phyloP scores from a whole-genome alignment of 2,113 vertebrate genomes.

The zebrafish (Danio rerio) region DNA sequence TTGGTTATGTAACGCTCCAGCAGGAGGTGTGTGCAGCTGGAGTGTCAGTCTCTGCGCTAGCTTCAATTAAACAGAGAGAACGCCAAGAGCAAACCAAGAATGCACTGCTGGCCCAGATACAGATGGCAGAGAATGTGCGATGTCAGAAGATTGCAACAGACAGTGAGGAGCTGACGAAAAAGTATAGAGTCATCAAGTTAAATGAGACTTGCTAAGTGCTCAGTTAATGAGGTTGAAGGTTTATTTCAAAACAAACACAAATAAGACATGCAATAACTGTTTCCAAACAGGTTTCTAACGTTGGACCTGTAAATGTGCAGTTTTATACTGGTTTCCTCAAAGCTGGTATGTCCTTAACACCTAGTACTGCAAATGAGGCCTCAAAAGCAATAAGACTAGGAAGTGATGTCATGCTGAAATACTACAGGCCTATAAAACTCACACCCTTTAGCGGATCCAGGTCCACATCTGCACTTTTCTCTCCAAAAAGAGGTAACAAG shows the following conservation, averaged over 20 bases:
- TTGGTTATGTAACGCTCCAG: conserved; percentile 33
- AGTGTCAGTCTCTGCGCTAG: conserved; percentile 4
- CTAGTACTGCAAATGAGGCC: background rate
- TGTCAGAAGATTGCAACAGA: background rate
- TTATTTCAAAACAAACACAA: background rate
- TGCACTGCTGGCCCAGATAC: background rate
- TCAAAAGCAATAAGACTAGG: conserved; percentile 34
- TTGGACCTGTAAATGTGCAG: too few relatives aligned
- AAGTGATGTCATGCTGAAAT: conserved; percentile 42
- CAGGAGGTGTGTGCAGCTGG: background rate
- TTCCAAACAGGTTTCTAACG: background rate
- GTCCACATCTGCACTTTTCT: background rate
- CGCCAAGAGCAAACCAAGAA: background rate
- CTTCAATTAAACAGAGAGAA: conserved; percentile 20
- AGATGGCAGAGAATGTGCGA: background rate
- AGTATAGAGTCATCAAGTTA: background rate
- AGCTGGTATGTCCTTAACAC: background rate
- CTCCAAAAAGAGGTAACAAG: background rate
- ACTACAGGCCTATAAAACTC: background rate
- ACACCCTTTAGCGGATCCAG: background rate
- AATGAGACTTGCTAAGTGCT: background rate
- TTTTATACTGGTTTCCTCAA: background rate
- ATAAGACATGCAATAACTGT: background rate
- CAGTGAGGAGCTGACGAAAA: background rate
- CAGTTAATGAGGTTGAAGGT: background rate